Evolutionary conservation across 2,113 vertebrate genomes (phyloP).

Genomic region (Ceyx melanurus): DNA sequence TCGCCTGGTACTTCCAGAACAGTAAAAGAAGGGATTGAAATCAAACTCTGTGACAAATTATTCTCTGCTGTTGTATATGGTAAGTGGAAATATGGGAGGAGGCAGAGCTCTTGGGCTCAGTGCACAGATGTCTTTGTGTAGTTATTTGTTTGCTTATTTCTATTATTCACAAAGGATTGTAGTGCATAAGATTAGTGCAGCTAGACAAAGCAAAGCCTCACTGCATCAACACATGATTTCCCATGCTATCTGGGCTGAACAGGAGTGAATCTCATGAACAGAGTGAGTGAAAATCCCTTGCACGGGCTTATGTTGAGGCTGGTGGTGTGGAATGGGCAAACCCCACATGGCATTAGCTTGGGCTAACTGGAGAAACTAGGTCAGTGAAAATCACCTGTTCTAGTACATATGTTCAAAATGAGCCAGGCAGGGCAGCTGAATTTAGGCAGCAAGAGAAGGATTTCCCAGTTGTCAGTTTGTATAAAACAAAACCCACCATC

Average conservation of each 20-base stretch:
- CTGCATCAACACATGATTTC: neutral
- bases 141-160: constrained; percentile 6
- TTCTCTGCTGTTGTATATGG: neutral
- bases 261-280: neutral
- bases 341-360: neutral
- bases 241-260: neutral
- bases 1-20: neutral
- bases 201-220: constrained; percentile 13
- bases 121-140: neutral
- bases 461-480: neutral
- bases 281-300: neutral
- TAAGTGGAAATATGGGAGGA: neutral
- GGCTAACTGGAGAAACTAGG: neutral
- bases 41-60: constrained; percentile 13
- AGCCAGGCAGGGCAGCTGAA: neutral
- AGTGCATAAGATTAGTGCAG: constrained; percentile 10
- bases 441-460: neutral
- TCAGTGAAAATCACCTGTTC: neutral
- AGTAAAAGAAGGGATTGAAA: neutral
- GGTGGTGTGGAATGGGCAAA: neutral
- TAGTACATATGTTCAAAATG: neutral
- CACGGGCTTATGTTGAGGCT: neutral
- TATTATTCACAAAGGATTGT: constrained; percentile 10
- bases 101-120: neutral
- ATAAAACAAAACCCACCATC: neutral